These are phyloP conservation scores for Vulpes ferrilata DNA, from an alignment of 2,113 vertebrate genomes.

Conservation along the genomic window DNA sequence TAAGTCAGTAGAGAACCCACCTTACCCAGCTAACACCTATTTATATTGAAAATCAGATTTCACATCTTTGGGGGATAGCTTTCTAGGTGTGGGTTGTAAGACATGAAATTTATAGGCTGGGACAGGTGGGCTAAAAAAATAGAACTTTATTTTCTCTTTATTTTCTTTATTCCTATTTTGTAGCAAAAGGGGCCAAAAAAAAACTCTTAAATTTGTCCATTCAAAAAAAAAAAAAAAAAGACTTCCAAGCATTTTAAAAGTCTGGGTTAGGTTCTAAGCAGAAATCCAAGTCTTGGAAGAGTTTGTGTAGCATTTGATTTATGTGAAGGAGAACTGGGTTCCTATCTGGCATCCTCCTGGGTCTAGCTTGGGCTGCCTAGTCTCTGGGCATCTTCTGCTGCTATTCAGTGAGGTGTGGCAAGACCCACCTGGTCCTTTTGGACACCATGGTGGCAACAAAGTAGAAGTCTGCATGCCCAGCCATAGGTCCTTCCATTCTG, in stretches of 20 bases:
- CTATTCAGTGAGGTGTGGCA: neutral
- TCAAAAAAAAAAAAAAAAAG: neutral
- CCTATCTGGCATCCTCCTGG: neutral
- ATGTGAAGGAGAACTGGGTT: neutral
- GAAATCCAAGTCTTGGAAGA: neutral
- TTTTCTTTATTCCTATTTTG: neutral
- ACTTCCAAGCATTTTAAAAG: neutral
- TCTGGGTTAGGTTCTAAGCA: neutral
- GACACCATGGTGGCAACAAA: neutral
- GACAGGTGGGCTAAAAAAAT: neutral
- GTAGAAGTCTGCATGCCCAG: neutral
- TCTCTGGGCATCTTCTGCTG: neutral
- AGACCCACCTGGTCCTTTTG: neutral
- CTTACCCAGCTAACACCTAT: neutral
- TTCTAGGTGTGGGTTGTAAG: neutral
- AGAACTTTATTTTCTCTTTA: neutral
- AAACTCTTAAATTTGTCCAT: neutral
- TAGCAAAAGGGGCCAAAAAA: neutral
- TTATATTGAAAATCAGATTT: neutral
- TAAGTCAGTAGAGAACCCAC: neutral
- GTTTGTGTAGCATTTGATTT: neutral
- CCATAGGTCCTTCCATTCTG: neutral
- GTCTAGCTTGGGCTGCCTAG: neutral
- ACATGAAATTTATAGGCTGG: neutral
- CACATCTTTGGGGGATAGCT: neutral